Evolutionary conservation across 2,797 vertebrate species (phyloP), one percentile per base, ranked within the genome.

Genomic region (Sebastes trivittatus): DNA sequence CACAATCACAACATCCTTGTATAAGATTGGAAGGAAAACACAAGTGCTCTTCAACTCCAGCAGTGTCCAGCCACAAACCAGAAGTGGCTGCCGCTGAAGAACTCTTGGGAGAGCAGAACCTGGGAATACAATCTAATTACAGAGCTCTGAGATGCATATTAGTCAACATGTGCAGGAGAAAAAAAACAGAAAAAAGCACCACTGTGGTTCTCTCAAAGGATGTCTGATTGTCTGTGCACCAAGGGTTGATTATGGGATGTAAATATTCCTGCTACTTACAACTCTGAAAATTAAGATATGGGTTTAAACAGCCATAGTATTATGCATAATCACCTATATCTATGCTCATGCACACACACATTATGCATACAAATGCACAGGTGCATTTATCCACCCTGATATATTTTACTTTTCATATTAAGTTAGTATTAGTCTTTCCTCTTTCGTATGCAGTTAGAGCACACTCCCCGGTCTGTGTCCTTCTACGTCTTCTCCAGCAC

Each of bases 351-450:
- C 32, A 54, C 23, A 55, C 22, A 60, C 25, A 49, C 10, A 66
- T 0, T 0, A 68, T 54, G 6, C n/a, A 70, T 23, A 36, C 6
- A 60, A 54, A 75, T 42, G 2, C 30, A 67, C 11, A 42, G 18
- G 42, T 65, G 55, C 42, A 70, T 38, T 22, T 49, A 27, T 73
- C 14, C 52, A 27, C 11, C 32, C 34, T 62, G 55, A 70, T 32
- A 70, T 32, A 58, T 7, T 20, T 73, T 27, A 11, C 7, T n/a
- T 27, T 77, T 93, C 54, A 95, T 73, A 94, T 92, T 32, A 94
- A 71, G 72, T 74, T 84, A 29, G 2, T 52, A 16, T 42, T 72
- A 14, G 32, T 0, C 2, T 55, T 87, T 46, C 8, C 64, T 75
- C 49, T 77, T 18, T 7, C 79, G 27, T 18, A 49, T n/a, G 36